These are phyloP conservation scores for Tragelaphus buxtoni DNA, from an alignment of 2,113 vertebrate species.

Conservation along the genomic window DNA sequence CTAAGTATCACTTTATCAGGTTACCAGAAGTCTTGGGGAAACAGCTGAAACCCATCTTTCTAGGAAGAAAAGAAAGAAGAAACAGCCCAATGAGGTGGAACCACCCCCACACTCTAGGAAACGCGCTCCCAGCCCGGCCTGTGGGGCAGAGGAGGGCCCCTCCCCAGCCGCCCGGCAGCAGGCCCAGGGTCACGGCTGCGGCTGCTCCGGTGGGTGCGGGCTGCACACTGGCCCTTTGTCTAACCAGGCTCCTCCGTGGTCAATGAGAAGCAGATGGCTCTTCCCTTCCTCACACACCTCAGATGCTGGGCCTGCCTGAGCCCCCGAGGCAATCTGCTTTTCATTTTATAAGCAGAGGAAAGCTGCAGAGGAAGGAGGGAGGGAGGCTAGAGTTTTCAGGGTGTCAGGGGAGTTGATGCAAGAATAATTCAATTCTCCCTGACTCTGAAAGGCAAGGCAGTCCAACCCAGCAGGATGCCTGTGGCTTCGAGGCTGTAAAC, in stretches of 20 bases:
- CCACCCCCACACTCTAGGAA: constrained; percentile 63
- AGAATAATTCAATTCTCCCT: constrained; percentile 47
- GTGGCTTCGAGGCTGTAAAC: background rate
- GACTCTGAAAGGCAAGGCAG: constrained; percentile 14
- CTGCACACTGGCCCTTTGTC: constrained; percentile 70
- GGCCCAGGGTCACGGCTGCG: background rate
- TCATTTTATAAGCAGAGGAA: background rate
- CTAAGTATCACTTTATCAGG: background rate
- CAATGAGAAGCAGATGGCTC: constrained; percentile 71
- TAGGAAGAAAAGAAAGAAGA: constrained; percentile 63
- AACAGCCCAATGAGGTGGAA: background rate
- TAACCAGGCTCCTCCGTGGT: constrained; percentile 20
- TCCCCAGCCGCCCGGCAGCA: background rate
- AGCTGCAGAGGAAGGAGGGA: constrained; percentile 22
- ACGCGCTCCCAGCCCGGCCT: background rate
- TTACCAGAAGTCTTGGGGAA: constrained; percentile 29
- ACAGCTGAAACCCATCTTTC: constrained; percentile 68
- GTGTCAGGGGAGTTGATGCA: constrained; percentile 23
- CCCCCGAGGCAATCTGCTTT: constrained; percentile 61
- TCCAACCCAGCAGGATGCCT: background rate
- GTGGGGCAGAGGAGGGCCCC: background rate
- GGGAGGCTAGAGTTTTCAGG: background rate
- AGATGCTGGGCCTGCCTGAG: background rate
- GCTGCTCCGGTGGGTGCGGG: background rate
- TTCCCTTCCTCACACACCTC: constrained; percentile 15